Evolutionary conservation across 92 coral and sea anemone species (phyloP).

Genomic region (Phenganax marumi): DNA sequence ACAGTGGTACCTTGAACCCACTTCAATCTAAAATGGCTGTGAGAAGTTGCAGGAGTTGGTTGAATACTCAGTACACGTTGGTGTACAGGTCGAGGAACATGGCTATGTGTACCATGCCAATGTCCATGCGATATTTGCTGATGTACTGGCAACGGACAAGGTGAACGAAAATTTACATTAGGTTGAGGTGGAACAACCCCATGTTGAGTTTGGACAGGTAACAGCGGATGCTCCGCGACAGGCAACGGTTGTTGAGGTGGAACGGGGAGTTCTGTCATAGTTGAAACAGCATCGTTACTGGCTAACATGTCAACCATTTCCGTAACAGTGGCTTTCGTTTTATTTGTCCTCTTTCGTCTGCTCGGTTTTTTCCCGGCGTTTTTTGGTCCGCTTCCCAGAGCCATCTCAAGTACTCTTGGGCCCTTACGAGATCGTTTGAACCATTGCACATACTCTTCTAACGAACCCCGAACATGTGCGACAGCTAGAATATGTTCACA

Average conservation of each 20-base stretch:
- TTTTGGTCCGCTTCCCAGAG: constrained; percentile 43
- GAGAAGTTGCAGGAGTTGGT: not conserved
- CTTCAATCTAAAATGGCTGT: constrained; percentile 12
- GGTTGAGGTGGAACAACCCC: no score
- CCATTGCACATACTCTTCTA: constrained; percentile 35
- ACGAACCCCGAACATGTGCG: constrained; percentile 39
- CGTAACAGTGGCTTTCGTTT: constrained; percentile 18
- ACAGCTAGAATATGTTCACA: constrained; percentile 58
- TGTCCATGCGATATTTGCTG: no score
- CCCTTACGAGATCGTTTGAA: constrained; percentile 41
- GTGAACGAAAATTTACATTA: no score
- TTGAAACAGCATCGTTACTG: not conserved
- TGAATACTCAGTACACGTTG: not conserved
- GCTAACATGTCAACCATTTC: constrained; percentile 37
- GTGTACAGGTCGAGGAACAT: not conserved
- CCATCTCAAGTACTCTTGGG: constrained; percentile 36
- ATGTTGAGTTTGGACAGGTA: not conserved
- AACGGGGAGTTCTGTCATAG: not conserved
- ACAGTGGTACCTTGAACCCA: constrained; percentile 36
- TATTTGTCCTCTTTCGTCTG: constrained; percentile 36
- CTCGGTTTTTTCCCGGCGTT: constrained; percentile 51
- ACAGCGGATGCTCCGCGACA: not conserved
- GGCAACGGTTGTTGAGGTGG: not conserved
- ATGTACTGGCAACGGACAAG: no score
- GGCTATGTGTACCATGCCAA: not conserved